These are phyloP conservation scores for Leptoclinus maculatus DNA, from an alignment of 2,797 vertebrate genomes.

Conservation along the genomic window DNA sequence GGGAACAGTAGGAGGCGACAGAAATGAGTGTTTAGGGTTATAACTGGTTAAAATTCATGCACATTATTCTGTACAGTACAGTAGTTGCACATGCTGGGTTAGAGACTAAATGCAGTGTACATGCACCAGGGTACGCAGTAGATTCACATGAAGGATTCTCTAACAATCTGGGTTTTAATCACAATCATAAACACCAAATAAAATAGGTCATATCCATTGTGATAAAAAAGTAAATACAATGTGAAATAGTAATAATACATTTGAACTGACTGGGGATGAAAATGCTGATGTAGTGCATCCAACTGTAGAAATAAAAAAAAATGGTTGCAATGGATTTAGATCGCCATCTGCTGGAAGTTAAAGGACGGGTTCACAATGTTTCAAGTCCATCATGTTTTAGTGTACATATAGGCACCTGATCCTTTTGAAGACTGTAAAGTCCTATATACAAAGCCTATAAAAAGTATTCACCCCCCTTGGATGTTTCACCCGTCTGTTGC, in stretches of 20 bases:
- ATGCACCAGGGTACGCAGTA: not conserved
- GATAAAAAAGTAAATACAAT: constrained; percentile 2
- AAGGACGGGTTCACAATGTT: not conserved
- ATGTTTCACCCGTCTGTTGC: no score
- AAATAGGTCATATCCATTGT: not conserved
- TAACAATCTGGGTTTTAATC: not conserved
- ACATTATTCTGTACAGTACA: not conserved
- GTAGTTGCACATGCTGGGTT: no score
- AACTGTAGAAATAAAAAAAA: not conserved
- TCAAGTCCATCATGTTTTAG: not conserved
- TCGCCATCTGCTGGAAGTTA: constrained; percentile 76
- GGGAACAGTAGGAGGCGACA: not conserved
- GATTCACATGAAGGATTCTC: not conserved
- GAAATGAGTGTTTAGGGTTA: not conserved
- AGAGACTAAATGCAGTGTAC: not conserved
- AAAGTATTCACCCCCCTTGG: no score
- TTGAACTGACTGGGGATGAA: not conserved
- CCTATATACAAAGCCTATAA: no score
- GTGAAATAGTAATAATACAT: not conserved
- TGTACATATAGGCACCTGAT: not conserved
- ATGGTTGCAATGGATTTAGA: constrained; percentile 33
- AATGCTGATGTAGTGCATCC: not conserved
- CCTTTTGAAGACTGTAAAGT: not conserved
- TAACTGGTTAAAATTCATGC: not conserved
- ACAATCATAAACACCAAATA: not conserved